Conservation (phyloP, 2,888 invertebrate genomes). For the Drosophila flavopinicola region DNA sequence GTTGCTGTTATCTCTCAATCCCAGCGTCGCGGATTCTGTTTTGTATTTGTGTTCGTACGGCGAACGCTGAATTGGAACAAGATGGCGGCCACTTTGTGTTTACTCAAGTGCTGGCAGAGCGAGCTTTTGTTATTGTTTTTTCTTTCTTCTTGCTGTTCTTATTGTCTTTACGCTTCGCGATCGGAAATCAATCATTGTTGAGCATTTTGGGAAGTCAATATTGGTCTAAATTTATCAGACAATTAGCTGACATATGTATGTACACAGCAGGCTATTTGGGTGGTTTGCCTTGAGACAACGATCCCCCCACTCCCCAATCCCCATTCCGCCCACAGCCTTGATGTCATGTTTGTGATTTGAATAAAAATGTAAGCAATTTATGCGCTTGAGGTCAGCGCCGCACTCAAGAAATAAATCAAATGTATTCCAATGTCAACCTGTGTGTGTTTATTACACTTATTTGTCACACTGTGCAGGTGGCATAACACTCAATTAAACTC, state of each 20-base stretch:
- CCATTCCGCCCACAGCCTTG: slow-evolving; percentile 6
- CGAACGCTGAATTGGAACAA: slow-evolving; percentile 56
- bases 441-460: slow-evolving; percentile 15
- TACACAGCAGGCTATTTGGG: slow-evolving; percentile 44
- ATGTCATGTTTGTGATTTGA: slow-evolving; percentile 51
- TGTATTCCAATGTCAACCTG: slow-evolving; percentile 57
- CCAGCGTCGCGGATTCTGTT: slow-evolving; percentile 34
- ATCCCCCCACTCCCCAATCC: slow-evolving; percentile 8
- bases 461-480: slow-evolving; percentile 36
- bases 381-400: slow-evolving; percentile 37
- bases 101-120: slow-evolving; percentile 44
- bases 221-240: slow-evolving; percentile 5
- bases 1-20: slow-evolving; percentile 44
- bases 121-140: slow-evolving; percentile 35
- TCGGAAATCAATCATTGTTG: slow-evolving; percentile 29
- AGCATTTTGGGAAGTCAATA: slow-evolving; percentile 23
- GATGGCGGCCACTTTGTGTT: slow-evolving; percentile 55
- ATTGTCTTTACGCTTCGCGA: slow-evolving; percentile 4
- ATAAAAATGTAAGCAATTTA: slow-evolving; percentile 57
- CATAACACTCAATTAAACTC: background rate
- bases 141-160: slow-evolving; percentile 16
- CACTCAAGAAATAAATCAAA: slow-evolving; percentile 35
- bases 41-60: slow-evolving; percentile 22
- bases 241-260: slow-evolving; percentile 1
- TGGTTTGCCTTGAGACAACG: slow-evolving; percentile 55